Evolutionary conservation across 2,888 invertebrate genomes (phyloP), one percentile per base, ranked within the genome.

Genomic region (Stenchaetothrips biformis): DNA sequence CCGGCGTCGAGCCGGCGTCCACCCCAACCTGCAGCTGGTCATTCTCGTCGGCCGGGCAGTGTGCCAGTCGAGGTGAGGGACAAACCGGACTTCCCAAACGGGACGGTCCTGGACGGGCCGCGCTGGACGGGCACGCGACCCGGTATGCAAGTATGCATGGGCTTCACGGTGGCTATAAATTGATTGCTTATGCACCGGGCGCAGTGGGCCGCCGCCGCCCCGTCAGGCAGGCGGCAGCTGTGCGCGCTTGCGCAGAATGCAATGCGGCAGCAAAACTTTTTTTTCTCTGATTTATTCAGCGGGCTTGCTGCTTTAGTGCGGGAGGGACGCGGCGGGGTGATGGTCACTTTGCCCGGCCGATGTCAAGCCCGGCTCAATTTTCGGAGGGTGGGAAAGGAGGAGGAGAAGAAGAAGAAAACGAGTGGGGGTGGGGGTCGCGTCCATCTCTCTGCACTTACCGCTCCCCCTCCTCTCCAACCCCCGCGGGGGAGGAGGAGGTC

Each of bases 51-150:
- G 37, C 2, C 37, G 2, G 37, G 37, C 37, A 37, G 37, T 37
- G 37, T 4, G 37, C 37, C 2, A 37, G 37, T 1, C 37, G 37
- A 37, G 37, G 37, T 37, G 37, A 25, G 16, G 67, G 67, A 21
- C 67, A 74, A 74, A 74, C 67, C 67, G 67, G 67, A 21, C 67
- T 74, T 74, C 67, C 67, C 21, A 74, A 74, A 74, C 67, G 67
- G 67, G 67, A 21, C 67, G 67, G 67, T 4, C 2, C 37, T 37
- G n/a, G n/a, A n/a, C n/a, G n/a, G n/a, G n/a, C n/a, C n/a, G n/a
- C n/a, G 37, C 37, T 1, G 37, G 37, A 37, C 37, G 37, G 37
- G 37, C 37, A 37, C 37, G 37, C 62, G 62, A 7, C 62, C 7
- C 62, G 62, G 21, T 6, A n/a, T 11, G 8, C 67, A 74, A 18